Percentiles rank a stretch among this genome's conserved stretches.
Conservation (phyloP, 2,113 vertebrate genomes). For the Hemiscyllium ocellatum region DNA sequence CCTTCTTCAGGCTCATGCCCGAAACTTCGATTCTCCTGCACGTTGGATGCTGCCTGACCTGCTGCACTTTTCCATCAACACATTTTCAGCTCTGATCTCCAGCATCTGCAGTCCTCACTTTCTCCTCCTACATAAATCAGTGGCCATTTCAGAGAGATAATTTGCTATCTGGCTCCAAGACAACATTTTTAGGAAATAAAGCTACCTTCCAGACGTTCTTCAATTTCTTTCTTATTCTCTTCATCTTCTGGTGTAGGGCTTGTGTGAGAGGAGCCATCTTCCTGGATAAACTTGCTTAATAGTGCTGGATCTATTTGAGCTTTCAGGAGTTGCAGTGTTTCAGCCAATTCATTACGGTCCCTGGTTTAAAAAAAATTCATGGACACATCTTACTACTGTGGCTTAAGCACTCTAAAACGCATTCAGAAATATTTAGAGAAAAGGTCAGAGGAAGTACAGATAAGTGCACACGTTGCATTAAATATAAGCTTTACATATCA, state of each 20-base stretch:
- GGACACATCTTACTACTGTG: not conserved
- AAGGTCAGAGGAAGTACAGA: not conserved
- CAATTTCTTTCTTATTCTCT: conserved; percentile 59
- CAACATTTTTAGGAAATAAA: not conserved
- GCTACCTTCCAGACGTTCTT: conserved; percentile 58
- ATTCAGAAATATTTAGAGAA: not conserved
- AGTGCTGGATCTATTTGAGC: conserved; percentile 76
- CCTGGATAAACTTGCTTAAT: conserved; percentile 64
- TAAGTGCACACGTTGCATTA: not conserved
- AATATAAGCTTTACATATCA: not conserved
- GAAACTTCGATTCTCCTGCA: no score
- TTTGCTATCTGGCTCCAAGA: not conserved
- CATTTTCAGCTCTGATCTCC: no score
- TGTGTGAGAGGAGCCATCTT: conserved; percentile 57
- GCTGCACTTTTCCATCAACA: no score
- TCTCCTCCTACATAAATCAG: not conserved
- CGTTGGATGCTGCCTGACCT: no score
- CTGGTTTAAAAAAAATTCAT: conserved; percentile 52
- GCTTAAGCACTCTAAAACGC: not conserved
- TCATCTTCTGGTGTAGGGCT: conserved; percentile 66
- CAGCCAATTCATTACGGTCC: conserved; percentile 83
- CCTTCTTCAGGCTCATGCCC: no score
- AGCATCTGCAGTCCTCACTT: no score
- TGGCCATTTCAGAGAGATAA: not conserved
- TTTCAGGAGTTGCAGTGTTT: conserved; percentile 86